Evolutionary conservation across 2,888 invertebrate genomes (phyloP).

Genomic region (Leptopilina myrica): DNA sequence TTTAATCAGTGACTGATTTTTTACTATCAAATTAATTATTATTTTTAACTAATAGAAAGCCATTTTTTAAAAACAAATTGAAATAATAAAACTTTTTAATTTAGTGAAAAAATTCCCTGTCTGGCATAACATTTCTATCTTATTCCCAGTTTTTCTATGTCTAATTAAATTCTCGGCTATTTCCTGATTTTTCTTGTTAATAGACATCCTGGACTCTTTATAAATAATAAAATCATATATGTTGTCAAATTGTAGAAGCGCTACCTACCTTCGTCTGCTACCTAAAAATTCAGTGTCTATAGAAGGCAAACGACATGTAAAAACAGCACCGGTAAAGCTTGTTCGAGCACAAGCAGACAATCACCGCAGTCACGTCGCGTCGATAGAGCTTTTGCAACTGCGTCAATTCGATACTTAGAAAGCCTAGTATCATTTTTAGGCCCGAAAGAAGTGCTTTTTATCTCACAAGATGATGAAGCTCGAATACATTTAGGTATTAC

Average conservation of each 20-base stretch:
- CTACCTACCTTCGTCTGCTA: not conserved
- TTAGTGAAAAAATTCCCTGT: too few relatives aligned
- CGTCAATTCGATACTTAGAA: slow-evolving; percentile 56
- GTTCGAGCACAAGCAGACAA: not conserved
- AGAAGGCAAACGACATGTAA: slow-evolving; percentile 30
- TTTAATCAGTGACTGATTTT: too few relatives aligned
- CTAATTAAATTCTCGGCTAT: too few relatives aligned
- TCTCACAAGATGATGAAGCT: slow-evolving; percentile 55
- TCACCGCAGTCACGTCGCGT: slow-evolving; percentile 51
- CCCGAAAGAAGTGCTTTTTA: slow-evolving; percentile 46
- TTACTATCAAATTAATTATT: too few relatives aligned
- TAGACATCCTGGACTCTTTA: too few relatives aligned
- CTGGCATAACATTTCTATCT: too few relatives aligned
- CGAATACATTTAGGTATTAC: slow-evolving; percentile 69
- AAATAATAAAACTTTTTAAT: too few relatives aligned
- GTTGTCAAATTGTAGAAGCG: not conserved
- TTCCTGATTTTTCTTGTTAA: too few relatives aligned
- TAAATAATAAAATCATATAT: not conserved
- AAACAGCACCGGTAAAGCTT: slow-evolving; percentile 26
- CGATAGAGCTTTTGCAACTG: slow-evolving; percentile 57
- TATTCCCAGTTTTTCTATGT: too few relatives aligned
- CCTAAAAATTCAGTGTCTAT: not conserved
- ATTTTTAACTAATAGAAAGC: too few relatives aligned
- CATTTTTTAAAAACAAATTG: too few relatives aligned
- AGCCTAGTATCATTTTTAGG: slow-evolving; percentile 58